Conservation (phyloP, 2,113 vertebrate species). For the Gopherus evgoodei region DNA sequence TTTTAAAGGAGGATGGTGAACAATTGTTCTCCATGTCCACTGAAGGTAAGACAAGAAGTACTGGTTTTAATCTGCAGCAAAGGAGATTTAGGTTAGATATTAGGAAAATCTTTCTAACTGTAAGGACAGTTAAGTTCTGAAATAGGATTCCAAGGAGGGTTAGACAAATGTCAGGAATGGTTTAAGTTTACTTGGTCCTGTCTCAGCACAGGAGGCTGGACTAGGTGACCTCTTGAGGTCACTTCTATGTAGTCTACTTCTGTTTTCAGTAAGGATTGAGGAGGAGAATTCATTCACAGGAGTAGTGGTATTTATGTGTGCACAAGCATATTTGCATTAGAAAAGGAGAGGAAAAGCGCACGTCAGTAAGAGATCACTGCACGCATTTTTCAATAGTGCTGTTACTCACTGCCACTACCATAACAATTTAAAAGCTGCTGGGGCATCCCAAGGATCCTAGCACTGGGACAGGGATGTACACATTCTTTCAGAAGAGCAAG, state of each 20-base stretch:
- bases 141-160: too few species aligned
- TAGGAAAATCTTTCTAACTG: too few species aligned
- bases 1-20: too few species aligned
- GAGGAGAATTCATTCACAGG: neutral
- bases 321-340: neutral
- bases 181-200: too few species aligned
- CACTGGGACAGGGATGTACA: fast-evolving
- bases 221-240: too few species aligned
- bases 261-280: neutral
- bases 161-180: too few species aligned
- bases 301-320: neutral
- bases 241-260: neutral
- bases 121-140: too few species aligned
- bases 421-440: neutral
- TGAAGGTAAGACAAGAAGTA: too few species aligned
- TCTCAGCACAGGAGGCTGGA: too few species aligned
- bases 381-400: neutral
- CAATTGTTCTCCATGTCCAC: too few species aligned
- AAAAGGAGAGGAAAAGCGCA: neutral
- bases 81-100: too few species aligned
- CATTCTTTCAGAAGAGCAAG: neutral
- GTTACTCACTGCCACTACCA: neutral
- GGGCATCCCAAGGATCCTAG: neutral
- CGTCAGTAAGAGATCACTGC: neutral
- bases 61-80: too few species aligned